Base-by-base conservation (phyloP, 2,113 vertebrate genomes). In the Copsychus sechellarum region DNA sequence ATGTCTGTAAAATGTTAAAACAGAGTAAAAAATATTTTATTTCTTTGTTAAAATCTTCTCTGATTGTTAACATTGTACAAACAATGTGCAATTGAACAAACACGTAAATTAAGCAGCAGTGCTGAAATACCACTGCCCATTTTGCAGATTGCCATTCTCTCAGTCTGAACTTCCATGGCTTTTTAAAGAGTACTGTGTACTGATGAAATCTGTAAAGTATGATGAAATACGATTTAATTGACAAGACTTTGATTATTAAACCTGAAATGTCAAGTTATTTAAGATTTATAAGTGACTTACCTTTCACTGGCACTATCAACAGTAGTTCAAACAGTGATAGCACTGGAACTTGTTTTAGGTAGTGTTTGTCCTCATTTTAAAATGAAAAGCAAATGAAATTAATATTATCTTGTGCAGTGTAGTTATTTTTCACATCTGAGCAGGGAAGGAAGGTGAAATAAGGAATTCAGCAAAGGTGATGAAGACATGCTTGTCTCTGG, bases 231-330 rank as follows among this genome's bases (percentile, higher is more conserved):
- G 8, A 64, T 81, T 81, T 92, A 87, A 91, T 80, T 91, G 67
- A 86, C 40, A 64, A 11, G 33, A 54, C 17, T 58, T 94, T 92
- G 65, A 95, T 84, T 93, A 92, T 81, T 76, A 76, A 93, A 85
- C 86, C n/a, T 62, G 60, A 91, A 95, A 96, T 86, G 67, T 79
- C 84, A 95, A 43, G 61, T 90, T 66, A 79, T 81, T 92, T 66
- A 76, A 82, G 58, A 67, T 45, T 74, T 67, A 78, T 93, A 67
- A 4, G 6, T 74, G 65, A 53, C 66, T 94, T 92, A 34, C 34
- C 40, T 88, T 93, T 93, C 67, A 42, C 28, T 65, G 64, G 33
- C 22, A 92, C 88, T 76, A 89, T 88, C 60, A 91, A 78, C n/a
- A 72, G 38, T 53, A 84, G 53, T 95, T 86, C 92, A 93, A 94